Percentiles rank a stretch among this genome's conserved stretches.
phyloP scores from a whole-genome alignment of 2,797 vertebrate genomes.

The Leucoraja ocellata region DNA sequence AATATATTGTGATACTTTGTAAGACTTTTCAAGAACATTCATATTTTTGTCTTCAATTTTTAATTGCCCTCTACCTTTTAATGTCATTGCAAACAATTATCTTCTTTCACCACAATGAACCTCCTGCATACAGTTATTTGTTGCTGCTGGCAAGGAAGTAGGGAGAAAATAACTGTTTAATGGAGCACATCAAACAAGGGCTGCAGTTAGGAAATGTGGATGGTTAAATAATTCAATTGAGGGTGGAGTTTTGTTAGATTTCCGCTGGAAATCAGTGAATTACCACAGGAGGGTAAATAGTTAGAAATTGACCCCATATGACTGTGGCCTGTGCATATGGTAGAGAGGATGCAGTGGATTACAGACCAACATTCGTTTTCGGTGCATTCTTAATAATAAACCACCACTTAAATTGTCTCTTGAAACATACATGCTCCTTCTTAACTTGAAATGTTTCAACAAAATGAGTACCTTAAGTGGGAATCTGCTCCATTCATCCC shows the following conservation, averaged over 20 bases:
- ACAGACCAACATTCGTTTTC: too few species aligned
- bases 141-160: not conserved
- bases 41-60: not conserved
- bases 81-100: not conserved
- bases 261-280: not conserved
- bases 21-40: not conserved
- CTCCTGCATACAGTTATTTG: not conserved
- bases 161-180: not conserved
- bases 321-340: not conserved
- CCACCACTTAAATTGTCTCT: not conserved
- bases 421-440: not conserved
- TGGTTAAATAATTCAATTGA: not conserved
- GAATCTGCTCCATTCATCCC: slow-evolving; percentile 51
- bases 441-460: not conserved
- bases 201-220: not conserved
- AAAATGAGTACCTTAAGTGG: slow-evolving; percentile 54
- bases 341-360: not conserved
- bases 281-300: not conserved
- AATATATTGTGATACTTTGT: not conserved
- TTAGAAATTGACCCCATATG: not conserved
- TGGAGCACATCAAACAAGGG: not conserved
- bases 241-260: not conserved
- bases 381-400: not conserved
- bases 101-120: not conserved
- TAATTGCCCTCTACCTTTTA: not conserved